phyloP scores from a whole-genome alignment of 1,140 invertebrate species.

The Lepidurus arcticus region DNA sequence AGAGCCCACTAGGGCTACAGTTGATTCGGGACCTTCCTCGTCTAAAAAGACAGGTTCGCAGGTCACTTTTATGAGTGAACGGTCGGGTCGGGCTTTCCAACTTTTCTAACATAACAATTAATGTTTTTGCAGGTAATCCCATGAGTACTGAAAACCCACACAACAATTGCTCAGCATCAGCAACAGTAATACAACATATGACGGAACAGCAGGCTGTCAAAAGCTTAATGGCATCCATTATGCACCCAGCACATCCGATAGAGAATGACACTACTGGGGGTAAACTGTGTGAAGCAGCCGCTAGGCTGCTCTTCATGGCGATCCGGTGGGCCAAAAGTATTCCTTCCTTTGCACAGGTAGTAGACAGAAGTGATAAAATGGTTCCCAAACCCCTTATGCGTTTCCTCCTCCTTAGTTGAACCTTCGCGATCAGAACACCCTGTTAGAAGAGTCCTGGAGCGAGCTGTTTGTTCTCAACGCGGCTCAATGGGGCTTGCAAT shows the following conservation, averaged over 20 bases:
- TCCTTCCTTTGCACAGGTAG: slow-evolving; percentile 63
- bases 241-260: slow-evolving; percentile 31
- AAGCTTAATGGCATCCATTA: not conserved
- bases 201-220: not conserved
- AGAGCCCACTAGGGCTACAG: slow-evolving; percentile 34
- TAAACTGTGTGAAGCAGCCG: slow-evolving; percentile 64
- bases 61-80: too few species aligned
- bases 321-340: slow-evolving; percentile 72
- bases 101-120: not conserved
- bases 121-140: not conserved
- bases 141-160: not conserved
- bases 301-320: slow-evolving; percentile 66
- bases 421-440: slow-evolving; percentile 59
- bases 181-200: not conserved
- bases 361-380: not conserved
- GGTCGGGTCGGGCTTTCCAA: too few species aligned
- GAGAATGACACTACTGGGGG: slow-evolving; percentile 45
- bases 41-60: not conserved
- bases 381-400: not conserved
- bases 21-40: slow-evolving; percentile 25
- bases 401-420: slow-evolving; percentile 51
- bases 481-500: slow-evolving; percentile 67
- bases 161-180: not conserved
- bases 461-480: slow-evolving; percentile 77
- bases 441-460: slow-evolving; percentile 72